Conservation (phyloP, 2,797 vertebrate species). For the Oreochromis mossambicus region DNA sequence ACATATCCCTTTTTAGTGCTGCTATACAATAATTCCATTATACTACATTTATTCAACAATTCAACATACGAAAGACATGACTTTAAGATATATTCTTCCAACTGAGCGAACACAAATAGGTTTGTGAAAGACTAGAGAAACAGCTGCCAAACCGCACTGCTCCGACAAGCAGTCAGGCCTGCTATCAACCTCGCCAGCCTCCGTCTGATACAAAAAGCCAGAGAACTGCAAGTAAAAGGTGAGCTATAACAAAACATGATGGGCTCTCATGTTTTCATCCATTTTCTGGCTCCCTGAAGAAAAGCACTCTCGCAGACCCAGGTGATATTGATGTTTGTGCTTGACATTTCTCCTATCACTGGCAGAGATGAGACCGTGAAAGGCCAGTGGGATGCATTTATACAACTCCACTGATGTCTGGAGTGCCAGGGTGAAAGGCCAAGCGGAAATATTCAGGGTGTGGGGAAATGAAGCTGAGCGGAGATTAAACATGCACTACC, state of each 20-base stretch:
- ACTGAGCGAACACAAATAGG: not conserved
- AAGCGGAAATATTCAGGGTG: slow-evolving; percentile 26
- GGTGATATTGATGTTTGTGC: slow-evolving; percentile 48
- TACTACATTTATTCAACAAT: not conserved
- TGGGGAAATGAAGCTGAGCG: slow-evolving; percentile 11
- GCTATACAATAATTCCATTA: not conserved
- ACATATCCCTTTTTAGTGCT: not conserved
- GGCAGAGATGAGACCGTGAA: slow-evolving; percentile 38
- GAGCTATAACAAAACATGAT: slow-evolving; percentile 37
- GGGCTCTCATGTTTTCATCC: slow-evolving; percentile 46
- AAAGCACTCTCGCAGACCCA: slow-evolving; percentile 38
- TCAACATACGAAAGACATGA: not conserved
- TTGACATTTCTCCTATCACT: slow-evolving; percentile 55
- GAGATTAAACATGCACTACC: not conserved
- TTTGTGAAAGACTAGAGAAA: not conserved
- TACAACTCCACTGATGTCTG: slow-evolving; percentile 37
- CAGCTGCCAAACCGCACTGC: not conserved
- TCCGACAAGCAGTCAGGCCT: not conserved
- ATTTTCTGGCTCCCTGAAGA: slow-evolving; percentile 44
- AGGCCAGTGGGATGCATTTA: slow-evolving; percentile 31
- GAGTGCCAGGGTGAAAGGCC: slow-evolving; percentile 42
- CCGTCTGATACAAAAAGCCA: slow-evolving; percentile 4
- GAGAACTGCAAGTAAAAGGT: slow-evolving; percentile 19
- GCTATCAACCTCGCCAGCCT: slow-evolving; percentile 12
- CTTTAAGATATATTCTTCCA: not conserved